Evolutionary conservation across 2,888 invertebrate genomes (phyloP).

Genomic region (Polyommatus iphigenia): DNA sequence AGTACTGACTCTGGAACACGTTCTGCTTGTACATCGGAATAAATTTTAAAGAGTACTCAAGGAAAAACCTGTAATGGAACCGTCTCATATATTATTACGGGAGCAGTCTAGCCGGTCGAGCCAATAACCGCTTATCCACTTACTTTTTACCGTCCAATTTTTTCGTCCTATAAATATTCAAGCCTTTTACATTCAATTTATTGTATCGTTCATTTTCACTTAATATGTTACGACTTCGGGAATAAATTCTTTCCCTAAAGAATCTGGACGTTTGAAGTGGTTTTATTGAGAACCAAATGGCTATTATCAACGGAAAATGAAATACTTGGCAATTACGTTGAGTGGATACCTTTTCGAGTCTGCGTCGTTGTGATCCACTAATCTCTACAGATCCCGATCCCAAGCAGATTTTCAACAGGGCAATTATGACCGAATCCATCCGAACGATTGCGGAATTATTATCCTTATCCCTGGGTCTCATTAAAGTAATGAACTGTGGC

Average conservation of each 20-base stretch:
- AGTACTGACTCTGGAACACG: background rate
- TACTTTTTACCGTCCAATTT: slow-evolving; percentile 6
- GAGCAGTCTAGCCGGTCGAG: slow-evolving; percentile 12
- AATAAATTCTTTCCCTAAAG: background rate
- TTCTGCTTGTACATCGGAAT: slow-evolving; percentile 12
- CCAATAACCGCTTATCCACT: slow-evolving; percentile 9
- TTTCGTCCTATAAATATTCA: slow-evolving; percentile 1
- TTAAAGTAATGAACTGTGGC: background rate
- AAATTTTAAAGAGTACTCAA: slow-evolving; percentile 14
- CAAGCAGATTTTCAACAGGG: slow-evolving; percentile 8
- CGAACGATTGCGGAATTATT: slow-evolving; percentile 1
- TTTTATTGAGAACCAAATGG: slow-evolving; percentile 3
- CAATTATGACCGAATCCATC: slow-evolving; percentile 11
- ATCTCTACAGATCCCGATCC: slow-evolving; percentile 7
- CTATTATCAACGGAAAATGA: background rate
- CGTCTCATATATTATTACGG: slow-evolving; percentile 24
- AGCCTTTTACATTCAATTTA: background rate
- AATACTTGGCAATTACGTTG: slow-evolving; percentile 3
- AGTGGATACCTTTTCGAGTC: slow-evolving; percentile 5
- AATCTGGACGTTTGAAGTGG: background rate
- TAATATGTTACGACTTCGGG: background rate
- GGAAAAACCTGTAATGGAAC: slow-evolving; percentile 27
- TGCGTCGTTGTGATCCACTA: background rate
- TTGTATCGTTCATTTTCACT: background rate
- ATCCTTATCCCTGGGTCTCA: background rate